These are phyloP conservation scores for Zaprionus bogoriensis DNA, from an alignment of 2,888 invertebrate species.

Conservation along the genomic window DNA sequence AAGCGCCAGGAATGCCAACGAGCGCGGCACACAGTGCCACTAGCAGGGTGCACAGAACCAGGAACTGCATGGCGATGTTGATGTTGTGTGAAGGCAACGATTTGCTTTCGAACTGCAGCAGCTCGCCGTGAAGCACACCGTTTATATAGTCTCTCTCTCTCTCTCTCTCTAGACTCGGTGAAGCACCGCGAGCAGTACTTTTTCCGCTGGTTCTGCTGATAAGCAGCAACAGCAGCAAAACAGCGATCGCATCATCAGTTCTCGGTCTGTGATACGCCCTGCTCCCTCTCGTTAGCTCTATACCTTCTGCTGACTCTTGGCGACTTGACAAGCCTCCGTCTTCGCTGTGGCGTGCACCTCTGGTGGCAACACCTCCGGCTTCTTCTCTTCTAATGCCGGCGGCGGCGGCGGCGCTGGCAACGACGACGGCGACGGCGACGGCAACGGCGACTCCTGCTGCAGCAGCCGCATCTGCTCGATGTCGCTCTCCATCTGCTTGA, in stretches of 20 bases:
- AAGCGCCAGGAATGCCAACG: not conserved
- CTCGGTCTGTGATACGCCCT: not conserved
- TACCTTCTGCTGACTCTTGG: conserved; percentile 19
- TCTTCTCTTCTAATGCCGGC: not conserved
- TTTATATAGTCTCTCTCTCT: conserved; percentile 36
- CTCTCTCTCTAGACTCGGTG: conserved; percentile 5
- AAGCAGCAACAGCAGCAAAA: not conserved
- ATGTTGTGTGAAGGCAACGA: too few relatives aligned
- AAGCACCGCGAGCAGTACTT: conserved; percentile 42
- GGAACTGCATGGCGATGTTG: conserved; percentile 40
- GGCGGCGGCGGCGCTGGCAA: not conserved
- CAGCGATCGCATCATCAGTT: too few relatives aligned
- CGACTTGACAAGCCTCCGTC: not conserved
- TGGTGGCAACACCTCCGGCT: not conserved
- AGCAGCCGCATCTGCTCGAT: conserved; percentile 16
- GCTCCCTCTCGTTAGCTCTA: conserved; percentile 3
- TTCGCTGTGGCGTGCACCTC: not conserved
- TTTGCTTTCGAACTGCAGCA: conserved; percentile 19
- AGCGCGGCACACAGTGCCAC: conserved; percentile 25
- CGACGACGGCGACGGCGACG: not conserved
- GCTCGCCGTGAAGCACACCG: not conserved
- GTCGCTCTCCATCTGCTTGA: conserved; percentile 57
- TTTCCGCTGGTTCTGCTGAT: conserved; percentile 12
- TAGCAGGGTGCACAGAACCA: conserved; percentile 36
- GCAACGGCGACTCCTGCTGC: not conserved